phyloP scores from a whole-genome alignment of 2,797 vertebrate genomes.

The Enteromius mattozi region DNA sequence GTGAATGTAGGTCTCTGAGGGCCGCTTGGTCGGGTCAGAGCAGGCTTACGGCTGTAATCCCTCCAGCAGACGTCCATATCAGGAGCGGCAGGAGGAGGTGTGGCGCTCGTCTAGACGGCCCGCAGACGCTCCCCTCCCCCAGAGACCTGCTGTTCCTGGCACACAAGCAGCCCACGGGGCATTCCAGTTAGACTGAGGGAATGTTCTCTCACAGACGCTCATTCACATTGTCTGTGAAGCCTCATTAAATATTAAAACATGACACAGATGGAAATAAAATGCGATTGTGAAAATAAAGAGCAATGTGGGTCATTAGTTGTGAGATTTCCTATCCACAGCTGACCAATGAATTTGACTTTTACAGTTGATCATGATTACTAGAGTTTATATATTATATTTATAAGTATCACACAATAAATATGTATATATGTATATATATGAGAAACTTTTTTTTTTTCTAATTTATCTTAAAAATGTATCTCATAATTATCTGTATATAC shows the following conservation, averaged over 20 bases:
- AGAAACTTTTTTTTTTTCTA: too few species aligned
- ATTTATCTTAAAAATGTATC: too few species aligned
- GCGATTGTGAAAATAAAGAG: neutral
- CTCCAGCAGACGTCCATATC: slow-evolving; percentile 82
- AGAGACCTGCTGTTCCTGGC: slow-evolving; percentile 42
- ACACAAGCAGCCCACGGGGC: slow-evolving; percentile 8
- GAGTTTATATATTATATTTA: too few species aligned
- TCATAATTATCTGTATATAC: neutral
- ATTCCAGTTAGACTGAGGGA: slow-evolving; percentile 11
- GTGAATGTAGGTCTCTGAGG: slow-evolving; percentile 76
- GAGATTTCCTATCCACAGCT: neutral
- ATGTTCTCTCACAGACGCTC: slow-evolving; percentile 18
- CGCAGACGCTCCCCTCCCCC: slow-evolving; percentile 46
- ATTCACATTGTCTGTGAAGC: slow-evolving; percentile 4
- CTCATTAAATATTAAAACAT: neutral
- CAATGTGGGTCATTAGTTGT: neutral
- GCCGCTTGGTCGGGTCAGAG: slow-evolving; percentile 66
- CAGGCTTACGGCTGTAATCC: slow-evolving; percentile 82
- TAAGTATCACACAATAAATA: too few species aligned
- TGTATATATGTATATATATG: too few species aligned
- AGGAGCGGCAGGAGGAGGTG: slow-evolving; percentile 74
- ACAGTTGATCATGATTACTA: neutral
- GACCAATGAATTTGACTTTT: neutral
- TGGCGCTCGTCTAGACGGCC: slow-evolving; percentile 70
- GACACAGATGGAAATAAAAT: neutral